A percentile compares a stretch with the other conserved stretches of the same genome.
phyloP scores from a whole-genome alignment of 2,888 invertebrate genomes.

The Drosophila aldrichi region DNA sequence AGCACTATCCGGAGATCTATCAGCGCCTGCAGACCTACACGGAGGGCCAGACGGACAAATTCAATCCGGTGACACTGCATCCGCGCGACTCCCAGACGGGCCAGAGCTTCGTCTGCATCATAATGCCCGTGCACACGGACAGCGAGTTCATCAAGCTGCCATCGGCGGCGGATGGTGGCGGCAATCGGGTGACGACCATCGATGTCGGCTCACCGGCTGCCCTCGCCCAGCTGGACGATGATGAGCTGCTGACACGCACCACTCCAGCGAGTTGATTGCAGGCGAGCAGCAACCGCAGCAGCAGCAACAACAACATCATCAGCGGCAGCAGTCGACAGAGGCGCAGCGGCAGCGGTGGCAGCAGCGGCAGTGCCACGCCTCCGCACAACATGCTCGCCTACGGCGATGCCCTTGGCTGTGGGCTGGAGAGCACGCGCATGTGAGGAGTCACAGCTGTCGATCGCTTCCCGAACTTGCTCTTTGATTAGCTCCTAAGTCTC shows the following conservation, averaged over 20 bases:
- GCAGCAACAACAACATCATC: conserved; percentile 8
- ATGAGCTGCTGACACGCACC: conserved; percentile 77
- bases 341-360: conserved; percentile 12
- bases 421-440: conserved; percentile 82
- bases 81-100: conserved; percentile 93
- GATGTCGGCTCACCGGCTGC: conserved; percentile 84
- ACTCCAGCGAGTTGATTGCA: conserved; percentile 69
- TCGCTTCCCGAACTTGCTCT: conserved; percentile 30
- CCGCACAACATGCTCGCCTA: conserved; percentile 27
- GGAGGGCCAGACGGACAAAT: conserved; percentile 91
- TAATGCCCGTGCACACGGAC: conserved; percentile 90
- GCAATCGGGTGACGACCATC: conserved; percentile 84
- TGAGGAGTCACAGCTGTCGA: conserved; percentile 34
- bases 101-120: conserved; percentile 94
- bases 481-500: conserved; percentile 32
- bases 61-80: conserved; percentile 95
- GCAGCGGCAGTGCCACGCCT: conserved; percentile 37
- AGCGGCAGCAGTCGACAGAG: conserved; percentile 10
- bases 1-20: conserved; percentile 95
- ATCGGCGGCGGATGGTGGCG: conserved; percentile 82
- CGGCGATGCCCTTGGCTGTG: conserved; percentile 51
- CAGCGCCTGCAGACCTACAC: conserved; percentile 93
- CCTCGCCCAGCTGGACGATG: conserved; percentile 76
- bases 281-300: conserved; percentile 31
- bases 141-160: conserved; percentile 83